These are phyloP conservation scores for Halcyon chelicuti DNA, from an alignment of 2,797 vertebrate species.

Conservation along the genomic window DNA sequence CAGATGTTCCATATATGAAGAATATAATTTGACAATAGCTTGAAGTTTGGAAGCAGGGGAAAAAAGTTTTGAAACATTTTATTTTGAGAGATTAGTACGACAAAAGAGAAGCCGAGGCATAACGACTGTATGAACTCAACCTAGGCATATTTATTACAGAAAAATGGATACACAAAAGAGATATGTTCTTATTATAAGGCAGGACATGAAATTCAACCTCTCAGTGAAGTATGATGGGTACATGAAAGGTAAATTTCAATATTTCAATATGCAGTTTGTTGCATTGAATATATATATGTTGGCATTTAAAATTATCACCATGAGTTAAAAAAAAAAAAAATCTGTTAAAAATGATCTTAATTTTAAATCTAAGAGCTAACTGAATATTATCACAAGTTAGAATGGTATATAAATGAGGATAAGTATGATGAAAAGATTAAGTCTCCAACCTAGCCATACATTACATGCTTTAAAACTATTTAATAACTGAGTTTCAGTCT, in stretches of 20 bases:
- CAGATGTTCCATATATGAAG: not conserved
- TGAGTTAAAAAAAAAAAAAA: not conserved
- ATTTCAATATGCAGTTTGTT: not conserved
- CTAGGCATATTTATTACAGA: not conserved
- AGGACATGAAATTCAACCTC: not conserved
- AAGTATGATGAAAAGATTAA: not conserved
- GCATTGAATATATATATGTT: fast-evolving
- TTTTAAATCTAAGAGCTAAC: not conserved
- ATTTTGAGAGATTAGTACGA: not conserved
- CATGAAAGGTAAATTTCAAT: not conserved
- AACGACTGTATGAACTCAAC: not conserved
- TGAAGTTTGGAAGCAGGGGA: not conserved
- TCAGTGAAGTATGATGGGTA: not conserved
- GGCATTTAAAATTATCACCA: not conserved
- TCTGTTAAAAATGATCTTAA: not conserved
- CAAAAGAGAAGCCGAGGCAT: not conserved
- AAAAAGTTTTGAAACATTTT: not conserved
- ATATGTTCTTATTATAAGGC: not conserved
- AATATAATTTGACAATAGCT: not conserved
- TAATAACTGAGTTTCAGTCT: not conserved
- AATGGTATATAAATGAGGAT: not conserved
- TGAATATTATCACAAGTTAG: not conserved
- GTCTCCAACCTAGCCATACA: not conserved
- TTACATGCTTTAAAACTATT: not conserved
- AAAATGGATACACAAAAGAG: not conserved